Conservation (phyloP, 2,888 invertebrate genomes). For the Volucella bombylans region DNA sequence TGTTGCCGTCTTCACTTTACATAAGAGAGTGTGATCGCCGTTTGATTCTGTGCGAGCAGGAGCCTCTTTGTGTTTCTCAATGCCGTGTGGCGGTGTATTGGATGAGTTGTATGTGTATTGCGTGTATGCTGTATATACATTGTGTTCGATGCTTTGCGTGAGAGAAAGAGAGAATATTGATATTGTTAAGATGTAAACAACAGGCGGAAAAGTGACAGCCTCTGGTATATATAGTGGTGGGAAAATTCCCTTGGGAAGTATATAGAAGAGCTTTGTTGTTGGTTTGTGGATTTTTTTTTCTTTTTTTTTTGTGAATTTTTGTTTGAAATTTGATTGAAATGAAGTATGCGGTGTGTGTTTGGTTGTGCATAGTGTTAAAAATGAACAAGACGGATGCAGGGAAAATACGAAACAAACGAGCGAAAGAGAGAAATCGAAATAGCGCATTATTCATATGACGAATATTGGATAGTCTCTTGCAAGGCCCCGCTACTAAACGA, state of each 20-base stretch:
- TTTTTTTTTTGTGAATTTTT: constrained; percentile 38
- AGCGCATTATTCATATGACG: constrained; percentile 74
- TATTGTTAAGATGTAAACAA: background rate
- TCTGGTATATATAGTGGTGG: constrained; percentile 57
- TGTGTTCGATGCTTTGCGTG: constrained; percentile 1
- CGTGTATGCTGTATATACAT: constrained; percentile 40
- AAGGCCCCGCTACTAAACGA: constrained; percentile 76
- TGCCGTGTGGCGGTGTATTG: background rate
- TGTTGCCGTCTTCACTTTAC: constrained; percentile 81
- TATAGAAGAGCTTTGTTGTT: constrained; percentile 66
- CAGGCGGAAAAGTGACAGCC: constrained; percentile 45
- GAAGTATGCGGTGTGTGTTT: constrained; percentile 29
- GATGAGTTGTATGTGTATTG: constrained; percentile 21
- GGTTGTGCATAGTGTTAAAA: background rate
- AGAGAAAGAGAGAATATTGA: constrained; percentile 25
- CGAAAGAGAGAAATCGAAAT: constrained; percentile 70
- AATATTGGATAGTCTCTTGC: constrained; percentile 79
- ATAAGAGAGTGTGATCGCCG: constrained; percentile 82
- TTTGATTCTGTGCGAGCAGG: constrained; percentile 75
- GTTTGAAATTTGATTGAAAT: constrained; percentile 61
- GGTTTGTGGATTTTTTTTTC: constrained; percentile 55
- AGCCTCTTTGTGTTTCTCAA: constrained; percentile 65
- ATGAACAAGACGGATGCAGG: constrained; percentile 21
- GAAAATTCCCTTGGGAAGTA: constrained; percentile 53
- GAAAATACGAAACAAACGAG: constrained; percentile 26